Conservation (phyloP, 2,888 invertebrate genomes). For the Andricus curvator region DNA sequence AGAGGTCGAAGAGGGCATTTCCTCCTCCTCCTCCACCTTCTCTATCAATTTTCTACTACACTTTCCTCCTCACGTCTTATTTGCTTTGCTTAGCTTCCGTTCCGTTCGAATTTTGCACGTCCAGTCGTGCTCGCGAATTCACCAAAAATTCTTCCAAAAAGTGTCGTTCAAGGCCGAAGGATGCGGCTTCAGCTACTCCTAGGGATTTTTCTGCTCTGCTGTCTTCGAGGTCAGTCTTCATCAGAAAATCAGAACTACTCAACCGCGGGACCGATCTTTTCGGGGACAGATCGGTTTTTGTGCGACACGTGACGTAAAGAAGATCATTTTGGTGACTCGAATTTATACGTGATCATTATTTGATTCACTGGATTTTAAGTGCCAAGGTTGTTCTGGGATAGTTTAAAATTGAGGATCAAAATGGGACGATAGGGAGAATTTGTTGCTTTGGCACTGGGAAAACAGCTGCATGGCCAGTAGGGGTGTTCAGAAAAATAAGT, state of each 20-base stretch:
- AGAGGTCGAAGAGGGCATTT: conserved; percentile 76
- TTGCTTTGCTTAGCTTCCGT: conserved; percentile 46
- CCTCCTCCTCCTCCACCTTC: conserved; percentile 53
- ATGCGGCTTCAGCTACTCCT: conserved; percentile 71
- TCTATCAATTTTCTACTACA: conserved; percentile 51
- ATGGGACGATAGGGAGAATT: neutral
- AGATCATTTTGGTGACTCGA: neutral
- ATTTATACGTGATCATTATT: neutral
- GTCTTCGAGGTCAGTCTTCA: conserved; percentile 71
- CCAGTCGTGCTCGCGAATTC: conserved; percentile 52
- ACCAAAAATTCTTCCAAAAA: conserved; percentile 42
- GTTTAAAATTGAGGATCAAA: neutral
- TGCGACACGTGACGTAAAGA: conserved; percentile 40
- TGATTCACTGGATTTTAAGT: neutral
- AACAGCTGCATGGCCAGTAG: neutral
- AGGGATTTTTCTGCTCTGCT: conserved; percentile 71
- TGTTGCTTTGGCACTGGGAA: neutral
- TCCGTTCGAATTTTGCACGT: conserved; percentile 35
- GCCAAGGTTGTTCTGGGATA: neutral
- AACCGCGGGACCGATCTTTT: conserved; percentile 47
- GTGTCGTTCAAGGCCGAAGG: conserved; percentile 58
- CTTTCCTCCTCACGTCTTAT: conserved; percentile 57
- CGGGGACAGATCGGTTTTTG: conserved; percentile 40
- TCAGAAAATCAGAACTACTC: conserved; percentile 11
- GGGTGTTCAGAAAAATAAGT: too few species aligned